Percentiles rank a stretch among this genome's conserved stretches.
phyloP scores from a whole-genome alignment of 2,888 invertebrate species.

The Ferdinandea cuprea region DNA sequence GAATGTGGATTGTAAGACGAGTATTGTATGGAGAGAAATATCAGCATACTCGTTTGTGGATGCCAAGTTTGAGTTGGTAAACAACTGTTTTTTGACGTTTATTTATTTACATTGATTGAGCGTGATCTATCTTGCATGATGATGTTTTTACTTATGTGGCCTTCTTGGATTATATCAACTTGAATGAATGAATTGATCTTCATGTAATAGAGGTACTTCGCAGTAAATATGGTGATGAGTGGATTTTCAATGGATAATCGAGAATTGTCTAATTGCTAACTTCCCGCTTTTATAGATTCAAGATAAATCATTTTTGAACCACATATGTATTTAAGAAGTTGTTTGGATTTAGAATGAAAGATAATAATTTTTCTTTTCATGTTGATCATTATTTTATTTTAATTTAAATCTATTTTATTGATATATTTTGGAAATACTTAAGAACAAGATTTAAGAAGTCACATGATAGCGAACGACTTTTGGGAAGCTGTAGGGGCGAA shows the following conservation, averaged over 20 bases:
- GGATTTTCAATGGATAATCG: not conserved
- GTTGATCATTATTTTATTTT: no score
- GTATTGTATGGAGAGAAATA: not conserved
- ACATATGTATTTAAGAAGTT: no score
- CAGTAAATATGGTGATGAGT: slow-evolving; percentile 5
- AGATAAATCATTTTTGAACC: no score
- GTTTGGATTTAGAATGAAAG: no score
- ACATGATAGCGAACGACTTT: no score
- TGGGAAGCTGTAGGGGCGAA: no score
- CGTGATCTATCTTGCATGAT: not conserved
- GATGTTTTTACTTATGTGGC: not conserved
- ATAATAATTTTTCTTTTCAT: no score
- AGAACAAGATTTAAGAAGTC: no score
- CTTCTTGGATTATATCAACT: slow-evolving; percentile 30
- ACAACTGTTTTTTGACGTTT: slow-evolving; percentile 36
- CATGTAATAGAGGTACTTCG: slow-evolving; percentile 24
- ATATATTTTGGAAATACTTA: no score
- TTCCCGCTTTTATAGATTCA: no score
- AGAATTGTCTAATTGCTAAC: not conserved
- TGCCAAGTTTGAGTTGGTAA: slow-evolving; percentile 31
- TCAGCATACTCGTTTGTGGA: slow-evolving; percentile 50
- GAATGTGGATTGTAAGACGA: slow-evolving; percentile 59
- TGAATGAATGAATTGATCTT: slow-evolving; percentile 35
- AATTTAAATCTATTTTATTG: no score
- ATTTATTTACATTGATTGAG: slow-evolving; percentile 12